Percentiles rank a stretch among this genome's conserved stretches.
Conservation (phyloP, 2,888 invertebrate genomes). For the Hirtodrosophila cameraria region DNA sequence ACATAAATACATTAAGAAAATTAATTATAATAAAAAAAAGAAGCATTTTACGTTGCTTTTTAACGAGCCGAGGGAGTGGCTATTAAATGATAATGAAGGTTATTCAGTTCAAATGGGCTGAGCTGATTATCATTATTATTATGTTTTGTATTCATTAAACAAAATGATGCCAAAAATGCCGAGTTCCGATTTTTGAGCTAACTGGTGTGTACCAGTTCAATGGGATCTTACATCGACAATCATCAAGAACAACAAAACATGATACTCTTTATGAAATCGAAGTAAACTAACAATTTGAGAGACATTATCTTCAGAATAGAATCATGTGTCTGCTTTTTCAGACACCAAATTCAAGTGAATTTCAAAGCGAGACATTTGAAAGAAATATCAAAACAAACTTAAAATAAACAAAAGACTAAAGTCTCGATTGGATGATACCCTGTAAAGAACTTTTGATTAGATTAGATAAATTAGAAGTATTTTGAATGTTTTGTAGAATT, state of each 20-base stretch:
- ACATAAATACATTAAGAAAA: slow-evolving; percentile 10
- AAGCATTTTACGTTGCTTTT: slow-evolving; percentile 23
- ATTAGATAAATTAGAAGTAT: no score
- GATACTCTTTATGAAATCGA: slow-evolving; percentile 6
- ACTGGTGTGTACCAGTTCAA: no score
- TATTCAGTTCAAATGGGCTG: slow-evolving; percentile 15
- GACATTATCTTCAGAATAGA: slow-evolving; percentile 11
- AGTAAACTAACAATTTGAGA: slow-evolving; percentile 12
- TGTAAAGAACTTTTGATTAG: neutral
- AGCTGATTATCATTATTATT: slow-evolving; percentile 19
- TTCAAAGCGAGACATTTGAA: slow-evolving; percentile 26
- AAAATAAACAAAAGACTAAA: neutral
- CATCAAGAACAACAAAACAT: neutral
- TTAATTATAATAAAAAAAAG: neutral
- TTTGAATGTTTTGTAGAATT: no score
- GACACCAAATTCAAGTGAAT: slow-evolving; percentile 39
- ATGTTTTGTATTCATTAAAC: neutral
- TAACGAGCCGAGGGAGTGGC: slow-evolving; percentile 34
- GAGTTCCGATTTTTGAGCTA: no score
- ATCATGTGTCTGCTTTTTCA: slow-evolving; percentile 18
- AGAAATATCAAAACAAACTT: slow-evolving; percentile 5
- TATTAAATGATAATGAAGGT: slow-evolving; percentile 32
- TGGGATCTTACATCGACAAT: no score
- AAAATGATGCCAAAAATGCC: neutral
- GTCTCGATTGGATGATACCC: slow-evolving; percentile 4